Conservation (phyloP, 2,888 invertebrate species). For the Thereva nobilitata region DNA sequence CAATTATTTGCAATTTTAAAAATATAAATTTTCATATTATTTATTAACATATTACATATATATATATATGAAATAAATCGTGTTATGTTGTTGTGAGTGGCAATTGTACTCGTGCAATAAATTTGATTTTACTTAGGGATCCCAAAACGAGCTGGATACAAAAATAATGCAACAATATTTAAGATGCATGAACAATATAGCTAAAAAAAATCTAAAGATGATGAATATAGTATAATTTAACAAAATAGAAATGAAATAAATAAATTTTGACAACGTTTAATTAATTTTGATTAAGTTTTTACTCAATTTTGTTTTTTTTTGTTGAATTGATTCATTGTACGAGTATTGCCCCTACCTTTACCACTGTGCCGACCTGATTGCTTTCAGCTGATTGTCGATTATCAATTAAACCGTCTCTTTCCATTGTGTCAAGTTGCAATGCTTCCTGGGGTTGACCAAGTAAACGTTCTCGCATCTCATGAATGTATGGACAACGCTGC, state of each 20-base stretch:
- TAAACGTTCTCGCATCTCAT: conserved; percentile 92
- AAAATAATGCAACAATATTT: conserved; percentile 16
- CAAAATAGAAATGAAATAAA: conserved; percentile 20
- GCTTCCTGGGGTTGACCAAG: conserved; percentile 73
- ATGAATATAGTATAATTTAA: conserved; percentile 25
- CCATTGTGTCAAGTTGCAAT: conserved; percentile 66
- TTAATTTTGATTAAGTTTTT: neutral
- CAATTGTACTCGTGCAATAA: conserved; percentile 60
- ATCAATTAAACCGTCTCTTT: conserved; percentile 60
- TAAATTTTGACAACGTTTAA: neutral
- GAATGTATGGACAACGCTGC: conserved; percentile 82
- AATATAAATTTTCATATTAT: neutral
- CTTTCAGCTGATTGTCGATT: conserved; percentile 61
- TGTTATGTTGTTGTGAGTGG: conserved; percentile 45
- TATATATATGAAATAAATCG: conserved; percentile 39
- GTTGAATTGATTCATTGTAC: conserved; percentile 52
- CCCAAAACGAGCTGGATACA: conserved; percentile 27
- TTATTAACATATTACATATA: conserved; percentile 20
- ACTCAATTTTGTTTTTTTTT: conserved; percentile 3
- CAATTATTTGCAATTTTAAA: too few relatives aligned
- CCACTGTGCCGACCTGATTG: conserved; percentile 83
- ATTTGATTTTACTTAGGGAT: conserved; percentile 37
- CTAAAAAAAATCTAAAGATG: conserved; percentile 33
- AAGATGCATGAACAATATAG: conserved; percentile 26
- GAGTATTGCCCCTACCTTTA: conserved; percentile 72